Evolutionary conservation across 2,888 invertebrate species (phyloP).

Genomic region (Volucella bombylans): DNA sequence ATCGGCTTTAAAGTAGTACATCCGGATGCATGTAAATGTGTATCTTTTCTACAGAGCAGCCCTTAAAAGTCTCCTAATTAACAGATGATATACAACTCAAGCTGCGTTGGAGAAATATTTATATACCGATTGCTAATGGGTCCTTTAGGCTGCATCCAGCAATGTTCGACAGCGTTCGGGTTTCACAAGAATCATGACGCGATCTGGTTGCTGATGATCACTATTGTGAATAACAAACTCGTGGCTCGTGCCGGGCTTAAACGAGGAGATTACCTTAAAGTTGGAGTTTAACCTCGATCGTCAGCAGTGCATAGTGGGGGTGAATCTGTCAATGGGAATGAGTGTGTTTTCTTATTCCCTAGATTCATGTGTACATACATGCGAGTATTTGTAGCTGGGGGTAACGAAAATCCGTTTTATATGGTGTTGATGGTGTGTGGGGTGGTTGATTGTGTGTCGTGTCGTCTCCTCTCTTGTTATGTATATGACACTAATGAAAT

Average conservation of each 20-base stretch:
- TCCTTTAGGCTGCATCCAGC: constrained; percentile 63
- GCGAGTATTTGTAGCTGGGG: constrained; percentile 14
- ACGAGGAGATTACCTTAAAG: constrained; percentile 28
- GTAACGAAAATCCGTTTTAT: constrained; percentile 69
- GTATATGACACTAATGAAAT: constrained; percentile 51
- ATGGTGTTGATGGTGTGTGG: constrained; percentile 67
- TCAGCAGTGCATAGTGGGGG: constrained; percentile 32
- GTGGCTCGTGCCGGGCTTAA: constrained; percentile 64
- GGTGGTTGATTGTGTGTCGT: constrained; percentile 51
- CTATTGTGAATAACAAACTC: constrained; percentile 56
- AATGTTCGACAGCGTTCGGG: constrained; percentile 11
- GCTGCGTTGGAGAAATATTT: constrained; percentile 64
- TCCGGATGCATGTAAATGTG: constrained; percentile 45
- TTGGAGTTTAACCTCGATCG: not conserved
- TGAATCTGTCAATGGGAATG: constrained; percentile 21
- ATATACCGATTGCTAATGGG: constrained; percentile 63
- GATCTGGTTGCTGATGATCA: constrained; percentile 20
- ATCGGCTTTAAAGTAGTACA: not conserved
- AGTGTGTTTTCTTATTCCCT: constrained; percentile 50
- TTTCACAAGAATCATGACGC: constrained; percentile 9
- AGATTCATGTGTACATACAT: constrained; percentile 1
- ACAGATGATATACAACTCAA: constrained; percentile 68
- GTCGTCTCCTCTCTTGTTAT: constrained; percentile 4
- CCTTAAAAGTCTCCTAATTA: constrained; percentile 64
- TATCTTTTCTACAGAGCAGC: constrained; percentile 33